Evolutionary conservation across 2,113 vertebrate genomes (phyloP).

Genomic region (Tetrao urogallus): DNA sequence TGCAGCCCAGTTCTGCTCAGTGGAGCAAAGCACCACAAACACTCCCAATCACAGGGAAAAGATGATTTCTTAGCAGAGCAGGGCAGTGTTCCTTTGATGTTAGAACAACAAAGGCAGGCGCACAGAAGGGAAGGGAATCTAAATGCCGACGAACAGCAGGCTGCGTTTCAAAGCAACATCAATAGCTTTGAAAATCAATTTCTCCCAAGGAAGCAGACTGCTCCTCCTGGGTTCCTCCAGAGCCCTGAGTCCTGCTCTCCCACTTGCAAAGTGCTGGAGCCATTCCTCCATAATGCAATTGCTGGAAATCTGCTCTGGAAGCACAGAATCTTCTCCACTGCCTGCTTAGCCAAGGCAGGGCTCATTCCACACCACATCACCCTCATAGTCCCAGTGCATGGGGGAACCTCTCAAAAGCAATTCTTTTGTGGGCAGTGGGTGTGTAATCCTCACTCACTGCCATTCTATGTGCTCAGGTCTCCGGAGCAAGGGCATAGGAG

Average conservation of each 20-base stretch:
- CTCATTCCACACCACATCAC: neutral
- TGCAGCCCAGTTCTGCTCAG: accelerated
- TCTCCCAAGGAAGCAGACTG: neutral
- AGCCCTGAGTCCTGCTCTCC: neutral
- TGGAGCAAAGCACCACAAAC: accelerated
- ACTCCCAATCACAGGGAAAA: neutral
- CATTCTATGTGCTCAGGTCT: neutral
- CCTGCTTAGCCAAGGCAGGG: neutral
- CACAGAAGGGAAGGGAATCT: neutral
- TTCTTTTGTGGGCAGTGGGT: neutral
- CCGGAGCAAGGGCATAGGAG: neutral
- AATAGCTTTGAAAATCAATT: slow-evolving; percentile 52
- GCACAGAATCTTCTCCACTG: accelerated
- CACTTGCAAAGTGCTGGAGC: neutral
- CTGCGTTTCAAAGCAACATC: slow-evolving; percentile 52
- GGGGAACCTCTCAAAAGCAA: neutral
- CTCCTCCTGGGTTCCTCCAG: neutral
- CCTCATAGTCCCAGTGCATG: neutral
- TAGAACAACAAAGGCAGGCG: slow-evolving; percentile 56
- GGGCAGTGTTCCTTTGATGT: slow-evolving; percentile 53
- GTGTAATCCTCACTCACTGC: neutral
- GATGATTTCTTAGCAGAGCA: neutral
- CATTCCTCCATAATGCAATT: accelerated
- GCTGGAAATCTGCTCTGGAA: neutral
- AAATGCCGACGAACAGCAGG: slow-evolving; percentile 16